Evolutionary conservation across 2,888 invertebrate species (phyloP).

Genomic region (Drosophila infuscata): DNA sequence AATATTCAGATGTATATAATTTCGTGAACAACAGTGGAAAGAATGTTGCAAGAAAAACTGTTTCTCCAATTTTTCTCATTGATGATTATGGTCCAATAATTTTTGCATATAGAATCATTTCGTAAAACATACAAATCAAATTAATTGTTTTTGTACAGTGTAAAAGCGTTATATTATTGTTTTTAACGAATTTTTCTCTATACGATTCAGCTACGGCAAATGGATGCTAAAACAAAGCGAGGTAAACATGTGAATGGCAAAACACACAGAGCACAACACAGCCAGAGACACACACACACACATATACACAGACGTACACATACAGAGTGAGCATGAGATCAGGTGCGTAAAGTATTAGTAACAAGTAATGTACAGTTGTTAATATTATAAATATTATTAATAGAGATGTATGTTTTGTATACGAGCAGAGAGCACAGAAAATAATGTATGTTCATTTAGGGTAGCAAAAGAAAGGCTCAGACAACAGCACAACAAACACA

Average conservation of each 20-base stretch:
- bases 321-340: slow-evolving; percentile 22
- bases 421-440: slow-evolving; percentile 29
- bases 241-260: slow-evolving; percentile 49
- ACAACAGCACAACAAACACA: slow-evolving; percentile 16
- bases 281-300: slow-evolving; percentile 25
- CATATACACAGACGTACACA: slow-evolving; percentile 2
- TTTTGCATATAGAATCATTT: slow-evolving; percentile 17
- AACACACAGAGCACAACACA: slow-evolving; percentile 31
- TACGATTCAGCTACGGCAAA: slow-evolving; percentile 45
- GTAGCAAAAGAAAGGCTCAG: slow-evolving; percentile 22
- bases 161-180: slow-evolving; percentile 68
- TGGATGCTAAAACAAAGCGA: slow-evolving; percentile 46
- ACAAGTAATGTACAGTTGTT: slow-evolving; percentile 28
- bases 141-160: slow-evolving; percentile 64
- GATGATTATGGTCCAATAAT: slow-evolving; percentile 29
- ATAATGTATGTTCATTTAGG: slow-evolving; percentile 18
- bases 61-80: slow-evolving; percentile 17
- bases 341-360: slow-evolving; percentile 30
- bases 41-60: slow-evolving; percentile 46
- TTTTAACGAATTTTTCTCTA: slow-evolving; percentile 28
- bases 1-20: slow-evolving; percentile 40
- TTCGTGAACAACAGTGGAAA: slow-evolving; percentile 75
- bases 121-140: slow-evolving; percentile 37
- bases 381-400: slow-evolving; percentile 11
- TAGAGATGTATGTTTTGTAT: slow-evolving; percentile 17